Evolutionary conservation across 2,113 vertebrate genomes (phyloP).

Genomic region (Strix uralensis): DNA sequence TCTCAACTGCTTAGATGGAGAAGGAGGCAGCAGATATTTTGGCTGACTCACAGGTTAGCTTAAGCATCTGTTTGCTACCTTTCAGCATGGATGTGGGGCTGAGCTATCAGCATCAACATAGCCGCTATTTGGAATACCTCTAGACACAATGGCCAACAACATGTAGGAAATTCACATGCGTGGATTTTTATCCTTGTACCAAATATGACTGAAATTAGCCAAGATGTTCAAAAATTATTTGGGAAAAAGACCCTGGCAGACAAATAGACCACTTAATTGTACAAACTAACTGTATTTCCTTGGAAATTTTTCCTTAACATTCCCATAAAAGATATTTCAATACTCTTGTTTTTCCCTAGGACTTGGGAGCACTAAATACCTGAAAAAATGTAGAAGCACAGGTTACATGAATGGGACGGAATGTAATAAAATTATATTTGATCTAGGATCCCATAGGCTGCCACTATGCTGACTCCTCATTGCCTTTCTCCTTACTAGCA

Average conservation of each 20-base stretch:
- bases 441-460: not conserved
- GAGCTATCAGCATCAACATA: not conserved
- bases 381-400: not conserved
- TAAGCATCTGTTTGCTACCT: not conserved
- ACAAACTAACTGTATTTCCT: not conserved
- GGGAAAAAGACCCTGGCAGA: not conserved
- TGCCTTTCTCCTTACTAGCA: not conserved
- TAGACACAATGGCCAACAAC: not conserved
- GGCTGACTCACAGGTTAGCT: not conserved
- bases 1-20: not conserved
- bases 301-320: not conserved
- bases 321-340: not conserved
- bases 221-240: not conserved
- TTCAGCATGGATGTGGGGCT: not conserved
- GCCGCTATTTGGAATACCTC: not conserved
- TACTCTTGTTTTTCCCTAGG: not conserved
- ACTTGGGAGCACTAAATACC: not conserved
- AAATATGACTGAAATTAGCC: not conserved
- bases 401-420: not conserved
- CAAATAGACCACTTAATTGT: not conserved
- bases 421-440: not conserved
- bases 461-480: not conserved
- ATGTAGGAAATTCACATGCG: rapidly evolving
- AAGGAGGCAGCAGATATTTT: not conserved
- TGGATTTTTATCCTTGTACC: not conserved